Evolutionary conservation across 2,797 vertebrate genomes (phyloP).

Genomic region (Squalus acanthias): DNA sequence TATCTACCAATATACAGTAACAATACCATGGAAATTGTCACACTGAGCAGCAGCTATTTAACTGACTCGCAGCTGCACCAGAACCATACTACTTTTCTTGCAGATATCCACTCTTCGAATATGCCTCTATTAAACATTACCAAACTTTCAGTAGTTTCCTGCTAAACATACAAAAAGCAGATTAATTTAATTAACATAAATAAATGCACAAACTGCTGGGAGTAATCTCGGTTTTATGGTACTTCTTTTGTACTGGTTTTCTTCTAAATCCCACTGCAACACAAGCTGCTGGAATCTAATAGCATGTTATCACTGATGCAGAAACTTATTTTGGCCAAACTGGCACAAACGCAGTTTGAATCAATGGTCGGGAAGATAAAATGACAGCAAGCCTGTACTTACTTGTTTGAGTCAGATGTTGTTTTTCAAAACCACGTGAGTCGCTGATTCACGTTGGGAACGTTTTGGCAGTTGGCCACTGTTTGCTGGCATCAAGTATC

Average conservation of each 20-base stretch:
- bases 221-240: background rate
- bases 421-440: background rate
- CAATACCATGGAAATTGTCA: background rate
- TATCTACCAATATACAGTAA: background rate
- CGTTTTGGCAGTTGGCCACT: background rate
- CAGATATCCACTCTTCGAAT: background rate
- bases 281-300: background rate
- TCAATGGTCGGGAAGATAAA: background rate
- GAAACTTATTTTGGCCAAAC: background rate
- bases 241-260: background rate
- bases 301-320: background rate
- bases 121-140: background rate
- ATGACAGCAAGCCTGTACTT: background rate
- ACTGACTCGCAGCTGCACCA: background rate
- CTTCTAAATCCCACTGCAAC: background rate
- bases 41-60: background rate
- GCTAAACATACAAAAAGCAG: background rate
- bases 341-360: background rate
- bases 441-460: background rate
- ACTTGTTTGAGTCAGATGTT: background rate
- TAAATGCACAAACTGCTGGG: background rate
- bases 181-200: conserved; percentile 8
- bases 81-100: background rate
- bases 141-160: background rate
- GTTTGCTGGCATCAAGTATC: conserved; percentile 71